Evolutionary conservation across 1,140 invertebrate species (phyloP), one percentile per base, ranked within the genome.

Genomic region (Drosophila jambulina): DNA sequence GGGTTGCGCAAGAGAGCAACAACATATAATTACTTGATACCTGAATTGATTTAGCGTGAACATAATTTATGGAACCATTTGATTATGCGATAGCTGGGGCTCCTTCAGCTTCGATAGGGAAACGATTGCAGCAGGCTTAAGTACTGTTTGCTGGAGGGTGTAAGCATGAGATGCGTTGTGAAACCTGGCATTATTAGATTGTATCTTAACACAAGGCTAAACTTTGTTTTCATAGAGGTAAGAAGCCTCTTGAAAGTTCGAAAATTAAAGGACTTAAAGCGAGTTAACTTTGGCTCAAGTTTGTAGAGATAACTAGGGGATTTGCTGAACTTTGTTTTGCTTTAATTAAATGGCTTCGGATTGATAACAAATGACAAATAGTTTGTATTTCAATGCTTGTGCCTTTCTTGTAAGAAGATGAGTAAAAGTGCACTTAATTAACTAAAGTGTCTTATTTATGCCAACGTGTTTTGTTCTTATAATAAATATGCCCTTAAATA

Each of bases 1-100:
- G 57, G 27, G 46, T 60, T 45, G 48, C 40, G 59, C 46, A 42
- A 43, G 38, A 63, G 36, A 63, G 64, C 40, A 62, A 69, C 46
- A 74, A 67, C 67, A 70, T 75, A 80, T 70, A 72, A 78, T 82
- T 64, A 71, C 72, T 81, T 70, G 57, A 72, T 78, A 38, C 60
- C 68, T 32, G 51, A 56, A 65, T 72, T 80, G 77, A 78, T 75
- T 78, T 75, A 63, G 40, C 42, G 59, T 65, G 42, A 54, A 70
- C 49, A 61, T 82, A 67, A 78, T 78, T 86, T 54, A 81, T 60
- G 71, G 17, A 17, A 25, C 57, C 42, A 25, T 56, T 54, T 65
- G 56, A 46, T 61, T 45, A 10, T 12, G 38, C 36, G 53, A 64
- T 59, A 34, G 43, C 46, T 32, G 8, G 34, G 46, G 21, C 46